Evolutionary conservation across 2,113 vertebrate genomes (phyloP), one percentile per base, ranked within the genome.

Genomic region (Epinephelus fuscoguttatus): DNA sequence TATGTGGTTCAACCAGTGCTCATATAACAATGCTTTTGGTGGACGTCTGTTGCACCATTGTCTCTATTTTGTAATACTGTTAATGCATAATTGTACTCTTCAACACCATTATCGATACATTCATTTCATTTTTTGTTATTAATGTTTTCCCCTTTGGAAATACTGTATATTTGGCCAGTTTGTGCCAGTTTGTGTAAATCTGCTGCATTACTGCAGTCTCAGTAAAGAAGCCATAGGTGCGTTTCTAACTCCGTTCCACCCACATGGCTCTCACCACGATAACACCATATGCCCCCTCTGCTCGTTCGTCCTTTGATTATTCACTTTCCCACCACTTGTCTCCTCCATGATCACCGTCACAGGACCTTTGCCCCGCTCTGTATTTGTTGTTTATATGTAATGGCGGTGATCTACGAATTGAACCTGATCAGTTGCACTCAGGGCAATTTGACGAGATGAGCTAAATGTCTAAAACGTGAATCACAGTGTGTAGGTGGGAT

Each of bases 401-500:
- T 27, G 67, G 74, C 64, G 75, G 72, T 55, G 86, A 84, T 77
- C 66, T 56, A 19, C 30, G 2, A 62, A 77, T 75, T 86, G 59
- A 89, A 73, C 70, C 73, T 27, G 50, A 79, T 84, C 73, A 33
- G 49, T 60, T 78, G 84, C 82, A 63, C 78, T 84, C 55, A 10
- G 63, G 80, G 55, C 84, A 84, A 81, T 77, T 80, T 73, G 88
- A 84, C 57, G 74, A 74, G 75, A 84, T 42, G 80, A 87, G 84
- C 84, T 84, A 81, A 89, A 86, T 84, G 81, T 88, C 80, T 86
- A 78, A 84, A 85, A 85, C 30, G 53, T 93, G 88, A 93, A 52
- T 93, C 92, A 92, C 68, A 10, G 19, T 64, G 70, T 81, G 91
- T 86, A 67, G 89, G 91, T 85, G 88, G 68, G 70, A 63, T 70